Conservation (phyloP, 2,797 vertebrate genomes). For the Loriculus beryllinus region DNA sequence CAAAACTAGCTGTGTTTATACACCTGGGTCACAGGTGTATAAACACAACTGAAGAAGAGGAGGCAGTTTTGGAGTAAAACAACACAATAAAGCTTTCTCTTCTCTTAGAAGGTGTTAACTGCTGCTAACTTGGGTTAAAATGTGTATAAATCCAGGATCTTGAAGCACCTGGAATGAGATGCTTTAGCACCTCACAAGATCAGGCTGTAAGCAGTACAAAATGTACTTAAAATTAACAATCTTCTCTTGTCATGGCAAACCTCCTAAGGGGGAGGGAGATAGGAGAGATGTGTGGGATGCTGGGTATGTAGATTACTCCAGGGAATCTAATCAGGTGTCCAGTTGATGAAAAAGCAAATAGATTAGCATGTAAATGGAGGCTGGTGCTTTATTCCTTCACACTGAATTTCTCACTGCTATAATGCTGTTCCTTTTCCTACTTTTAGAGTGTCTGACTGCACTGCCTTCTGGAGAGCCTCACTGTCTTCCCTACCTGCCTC, state of each 20-base stretch:
- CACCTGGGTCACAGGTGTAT: background rate
- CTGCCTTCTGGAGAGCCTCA: background rate
- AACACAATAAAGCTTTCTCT: background rate
- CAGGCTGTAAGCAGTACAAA: background rate
- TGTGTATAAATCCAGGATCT: background rate
- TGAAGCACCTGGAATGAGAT: background rate
- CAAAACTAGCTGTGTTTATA: background rate
- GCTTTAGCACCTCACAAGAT: background rate
- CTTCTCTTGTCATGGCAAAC: background rate
- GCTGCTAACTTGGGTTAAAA: background rate
- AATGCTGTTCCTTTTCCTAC: background rate
- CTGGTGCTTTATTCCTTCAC: background rate
- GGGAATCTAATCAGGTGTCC: background rate
- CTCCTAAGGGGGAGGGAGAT: background rate
- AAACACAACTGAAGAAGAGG: background rate
- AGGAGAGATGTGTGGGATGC: background rate
- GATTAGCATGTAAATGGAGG: background rate
- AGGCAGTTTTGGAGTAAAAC: background rate
- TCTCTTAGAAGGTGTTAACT: background rate
- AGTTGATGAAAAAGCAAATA: background rate
- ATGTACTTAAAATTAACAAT: background rate
- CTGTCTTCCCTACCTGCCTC: background rate
- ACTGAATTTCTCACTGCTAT: background rate
- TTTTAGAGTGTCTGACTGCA: background rate
- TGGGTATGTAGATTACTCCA: background rate